Base-by-base conservation (phyloP, 2,888 invertebrate species). In the Minunthozetes semirufus region DNA sequence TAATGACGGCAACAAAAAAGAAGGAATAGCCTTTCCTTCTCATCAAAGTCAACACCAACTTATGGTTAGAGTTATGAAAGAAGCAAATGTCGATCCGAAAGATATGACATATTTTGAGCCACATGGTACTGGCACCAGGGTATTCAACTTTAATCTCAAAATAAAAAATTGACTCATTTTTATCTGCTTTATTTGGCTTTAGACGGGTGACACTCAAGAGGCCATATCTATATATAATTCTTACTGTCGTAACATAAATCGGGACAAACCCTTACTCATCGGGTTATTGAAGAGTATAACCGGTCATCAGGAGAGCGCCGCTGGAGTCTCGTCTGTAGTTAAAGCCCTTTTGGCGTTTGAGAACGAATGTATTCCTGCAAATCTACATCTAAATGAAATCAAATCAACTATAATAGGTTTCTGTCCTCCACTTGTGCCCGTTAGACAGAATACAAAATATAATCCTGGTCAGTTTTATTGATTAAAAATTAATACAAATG, bases 221-320 rank as follows among this genome's bases (percentile, higher is more conserved):
- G 81, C 84, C 22, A 84, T 85, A 79, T 82, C 84, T 33, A 84
- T 86, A 76, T 46, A 74, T 8, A 71, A 77, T 78, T 87, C 93
- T 77, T 94, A 94, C 94, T 85, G 76, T 33, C n/a, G 22, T 2
- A 2, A 29, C 6, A 15, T 27, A 5, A 17, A 15, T 0, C 25
- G 42, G 1, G 11, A 89, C 82, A 89, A 89, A 78, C 94, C 96
- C 8, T 86, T 99, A 68, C 84, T 95, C 66, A 89, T 99, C 80
- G 98, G 98, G n/a, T 96, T 97, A 0, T 93, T 97, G 0, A 99
- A 99, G 83, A 95, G 95, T 29, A 99, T 98, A 84, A 96, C 98
- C 94, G 98, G 98, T 0, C 98, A 99, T 83, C 90, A 96, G 3
- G 98, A 99, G 84, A 93, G 76, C 5, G 66, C 78, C 17, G 77